These are phyloP conservation scores for Nymphalis urticae DNA, from an alignment of 2,888 invertebrate genomes.

Conservation along the genomic window DNA sequence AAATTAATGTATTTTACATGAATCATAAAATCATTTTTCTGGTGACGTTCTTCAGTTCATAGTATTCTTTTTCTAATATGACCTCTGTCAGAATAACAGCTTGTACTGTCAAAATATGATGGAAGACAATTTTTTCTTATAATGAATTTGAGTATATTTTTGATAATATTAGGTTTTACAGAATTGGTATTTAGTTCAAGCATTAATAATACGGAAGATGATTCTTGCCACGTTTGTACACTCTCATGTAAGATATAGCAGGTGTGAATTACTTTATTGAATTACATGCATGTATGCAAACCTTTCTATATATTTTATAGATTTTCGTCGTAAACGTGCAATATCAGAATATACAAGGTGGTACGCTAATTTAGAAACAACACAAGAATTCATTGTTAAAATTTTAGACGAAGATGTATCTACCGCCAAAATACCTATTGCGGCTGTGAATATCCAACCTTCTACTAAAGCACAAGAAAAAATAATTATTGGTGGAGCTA, in stretches of 20 bases:
- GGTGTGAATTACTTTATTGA: background rate
- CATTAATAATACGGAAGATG: constrained; percentile 52
- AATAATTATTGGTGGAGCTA: constrained; percentile 66
- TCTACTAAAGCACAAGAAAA: constrained; percentile 53
- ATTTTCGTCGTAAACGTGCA: constrained; percentile 63
- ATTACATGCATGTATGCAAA: background rate
- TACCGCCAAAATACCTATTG: constrained; percentile 51
- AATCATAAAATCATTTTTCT: background rate
- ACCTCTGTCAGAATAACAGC: constrained; percentile 42
- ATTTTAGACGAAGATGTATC: constrained; percentile 69
- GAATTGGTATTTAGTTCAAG: constrained; percentile 53
- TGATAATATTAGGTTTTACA: constrained; percentile 65
- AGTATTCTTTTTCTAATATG: constrained; percentile 28
- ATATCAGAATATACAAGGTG: constrained; percentile 68
- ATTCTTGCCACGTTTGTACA: constrained; percentile 53
- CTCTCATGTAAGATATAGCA: constrained; percentile 54
- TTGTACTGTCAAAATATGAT: constrained; percentile 62
- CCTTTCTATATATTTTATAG: constrained; percentile 43
- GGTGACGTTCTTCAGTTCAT: background rate
- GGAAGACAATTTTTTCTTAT: constrained; percentile 60
- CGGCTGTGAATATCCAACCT: constrained; percentile 65
- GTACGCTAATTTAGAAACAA: constrained; percentile 57
- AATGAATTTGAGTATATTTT: constrained; percentile 70
- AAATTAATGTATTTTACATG: background rate
- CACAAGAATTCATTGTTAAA: constrained; percentile 71